Base-by-base conservation (phyloP, 2,888 invertebrate species). In the Hypena proboscidalis region DNA sequence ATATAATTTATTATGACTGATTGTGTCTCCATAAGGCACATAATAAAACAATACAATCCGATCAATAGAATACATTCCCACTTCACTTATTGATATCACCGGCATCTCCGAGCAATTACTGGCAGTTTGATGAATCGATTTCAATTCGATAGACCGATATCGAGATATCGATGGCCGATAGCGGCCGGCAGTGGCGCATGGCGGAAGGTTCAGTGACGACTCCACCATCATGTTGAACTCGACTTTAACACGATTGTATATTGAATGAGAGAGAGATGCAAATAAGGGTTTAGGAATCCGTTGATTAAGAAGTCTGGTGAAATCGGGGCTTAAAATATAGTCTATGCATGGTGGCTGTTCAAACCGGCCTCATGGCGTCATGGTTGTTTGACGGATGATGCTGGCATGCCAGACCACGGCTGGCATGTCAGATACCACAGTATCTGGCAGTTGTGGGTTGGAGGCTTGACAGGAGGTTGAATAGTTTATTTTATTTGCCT, bases 41-140 rank as follows among this genome's bases (percentile, higher is more conserved):
- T 26, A 39, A 26, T 26, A 27, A 25, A 39, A 26, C 31, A 23
- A 19, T 13, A 61, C 43, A 44, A 54, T 11, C 35, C 40, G 41
- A 56, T 58, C 49, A 44, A 39, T 35, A 15, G 49, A 41, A 57
- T 58, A 54, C 45, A 57, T 59, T 66, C 52, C 57, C 67, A 54
- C 55, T 58, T 50, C 61, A 62, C 62, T 65, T 55, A 52, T 64
- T 52, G 52, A 59, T 53, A 54, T 53, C 61, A 56, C 31, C 61
- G 56, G 62, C 67, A 55, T 65, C 60, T 58, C 65, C 61, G 59
- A 66, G 64, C 69, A 67, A 71, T 68, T 68, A 74, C 68, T 61
- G 58, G 62, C 63, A 58, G 58, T 64, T 54, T 59, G 72, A 67
- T 70, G 63, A 59, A 67, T 71, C 67, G 74, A 66, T 67, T 49